These are phyloP conservation scores for Tangachromis dhanisi DNA, from an alignment of 2,113 vertebrate species.

Conservation along the genomic window DNA sequence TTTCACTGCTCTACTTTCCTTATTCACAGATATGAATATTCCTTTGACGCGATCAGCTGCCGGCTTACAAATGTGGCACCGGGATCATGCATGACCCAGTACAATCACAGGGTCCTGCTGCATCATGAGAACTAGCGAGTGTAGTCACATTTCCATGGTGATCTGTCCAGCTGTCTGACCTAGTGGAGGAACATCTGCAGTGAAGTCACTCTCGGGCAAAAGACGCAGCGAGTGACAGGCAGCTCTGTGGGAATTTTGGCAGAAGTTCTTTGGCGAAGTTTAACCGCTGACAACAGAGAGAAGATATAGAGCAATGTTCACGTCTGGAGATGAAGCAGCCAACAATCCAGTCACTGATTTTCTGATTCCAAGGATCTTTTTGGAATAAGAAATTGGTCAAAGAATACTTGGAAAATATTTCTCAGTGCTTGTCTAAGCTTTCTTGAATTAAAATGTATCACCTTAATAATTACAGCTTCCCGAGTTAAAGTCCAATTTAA, in stretches of 20 bases:
- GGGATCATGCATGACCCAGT: not conserved
- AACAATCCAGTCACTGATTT: not conserved
- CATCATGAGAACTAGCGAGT: slow-evolving; percentile 8
- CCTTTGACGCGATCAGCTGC: not conserved
- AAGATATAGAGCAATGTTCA: not conserved
- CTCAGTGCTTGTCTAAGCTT: not conserved
- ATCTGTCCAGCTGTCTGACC: slow-evolving; percentile 30
- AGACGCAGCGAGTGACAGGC: not conserved
- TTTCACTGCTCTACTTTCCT: not conserved
- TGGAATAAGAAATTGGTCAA: slow-evolving; percentile 2
- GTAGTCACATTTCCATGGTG: not conserved
- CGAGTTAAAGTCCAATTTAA: not conserved
- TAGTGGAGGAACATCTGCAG: slow-evolving; percentile 40
- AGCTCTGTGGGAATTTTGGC: not conserved
- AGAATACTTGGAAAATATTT: not conserved
- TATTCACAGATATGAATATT: not conserved
- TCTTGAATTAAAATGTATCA: not conserved
- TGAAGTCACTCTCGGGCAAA: slow-evolving; percentile 41
- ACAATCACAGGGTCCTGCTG: not conserved
- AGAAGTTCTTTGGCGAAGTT: not conserved
- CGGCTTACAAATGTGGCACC: not conserved
- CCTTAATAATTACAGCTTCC: not conserved
- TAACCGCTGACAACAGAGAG: not conserved
- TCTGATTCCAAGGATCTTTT: not conserved
- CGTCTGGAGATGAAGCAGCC: not conserved